Conservation (phyloP, 2,888 invertebrate species). For the Drosophila neonasuta region DNA sequence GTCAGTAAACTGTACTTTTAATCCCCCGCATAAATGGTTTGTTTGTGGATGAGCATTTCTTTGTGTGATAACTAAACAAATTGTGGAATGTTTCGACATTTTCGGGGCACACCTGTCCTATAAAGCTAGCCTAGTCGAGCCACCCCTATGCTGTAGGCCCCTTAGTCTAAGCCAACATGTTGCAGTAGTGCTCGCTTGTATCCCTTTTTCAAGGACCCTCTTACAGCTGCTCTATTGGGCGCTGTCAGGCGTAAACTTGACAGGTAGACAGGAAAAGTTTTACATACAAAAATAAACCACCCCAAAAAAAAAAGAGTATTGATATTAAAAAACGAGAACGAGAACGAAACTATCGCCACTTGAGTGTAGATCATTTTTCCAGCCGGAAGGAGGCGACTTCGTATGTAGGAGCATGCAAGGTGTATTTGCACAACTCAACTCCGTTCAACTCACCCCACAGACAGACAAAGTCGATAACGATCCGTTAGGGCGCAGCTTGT, state of each 20-base stretch:
- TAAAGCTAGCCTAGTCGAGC: slow-evolving; percentile 47
- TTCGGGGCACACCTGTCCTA: slow-evolving; percentile 60
- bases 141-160: slow-evolving; percentile 58
- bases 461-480: slow-evolving; percentile 30
- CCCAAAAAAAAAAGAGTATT: slow-evolving; percentile 32
- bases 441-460: slow-evolving; percentile 25
- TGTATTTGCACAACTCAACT: slow-evolving; percentile 65
- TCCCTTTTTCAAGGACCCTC: slow-evolving; percentile 63
- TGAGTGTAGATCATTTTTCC: slow-evolving; percentile 66
- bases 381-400: slow-evolving; percentile 59
- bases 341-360: slow-evolving; percentile 43
- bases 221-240: slow-evolving; percentile 56
- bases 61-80: slow-evolving; percentile 54
- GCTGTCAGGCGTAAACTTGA: slow-evolving; percentile 73
- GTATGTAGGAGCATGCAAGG: slow-evolving; percentile 53
- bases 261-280: slow-evolving; percentile 71
- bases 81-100: slow-evolving; percentile 35
- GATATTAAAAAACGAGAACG: background rate
- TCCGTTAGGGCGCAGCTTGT: slow-evolving; percentile 57
- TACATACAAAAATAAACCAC: slow-evolving; percentile 37
- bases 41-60: slow-evolving; percentile 48
- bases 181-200: slow-evolving; percentile 32
- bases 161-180: slow-evolving; percentile 39
- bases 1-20: slow-evolving; percentile 50
- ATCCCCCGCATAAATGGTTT: slow-evolving; percentile 24